These are phyloP conservation scores for Diaperis boleti DNA, from an alignment of 2,888 invertebrate genomes.

Conservation along the genomic window DNA sequence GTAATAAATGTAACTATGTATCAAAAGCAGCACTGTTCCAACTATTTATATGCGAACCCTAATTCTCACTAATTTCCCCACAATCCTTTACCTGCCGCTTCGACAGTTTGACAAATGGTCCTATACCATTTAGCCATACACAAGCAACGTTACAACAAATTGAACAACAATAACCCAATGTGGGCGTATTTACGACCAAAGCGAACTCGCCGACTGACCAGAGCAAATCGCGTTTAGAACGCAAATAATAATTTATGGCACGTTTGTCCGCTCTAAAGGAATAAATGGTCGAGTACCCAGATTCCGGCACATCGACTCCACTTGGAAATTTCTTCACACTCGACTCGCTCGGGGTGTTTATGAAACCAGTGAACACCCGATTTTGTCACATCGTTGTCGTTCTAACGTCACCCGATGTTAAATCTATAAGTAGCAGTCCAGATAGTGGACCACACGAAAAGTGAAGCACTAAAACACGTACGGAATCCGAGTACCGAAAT, in stretches of 20 bases:
- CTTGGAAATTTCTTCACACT: neutral
- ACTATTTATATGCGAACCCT: too few relatives aligned
- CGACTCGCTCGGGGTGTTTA: slow-evolving; percentile 27
- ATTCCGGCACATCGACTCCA: neutral
- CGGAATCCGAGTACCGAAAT: slow-evolving; percentile 9
- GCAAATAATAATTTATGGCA: slow-evolving; percentile 39
- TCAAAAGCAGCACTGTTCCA: too few relatives aligned
- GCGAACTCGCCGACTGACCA: slow-evolving; percentile 40
- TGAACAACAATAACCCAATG: slow-evolving; percentile 19
- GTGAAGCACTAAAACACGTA: too few relatives aligned
- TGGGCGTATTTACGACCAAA: slow-evolving; percentile 38
- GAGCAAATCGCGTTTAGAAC: slow-evolving; percentile 45
- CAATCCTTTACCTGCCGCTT: too few relatives aligned
- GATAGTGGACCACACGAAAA: slow-evolving; percentile 12
- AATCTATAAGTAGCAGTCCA: slow-evolving; percentile 55
- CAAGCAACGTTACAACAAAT: slow-evolving; percentile 12
- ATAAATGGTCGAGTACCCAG: too few relatives aligned
- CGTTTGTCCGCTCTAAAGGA: neutral
- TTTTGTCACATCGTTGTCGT: slow-evolving; percentile 56
- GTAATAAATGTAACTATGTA: too few relatives aligned
- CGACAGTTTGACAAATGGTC: too few relatives aligned
- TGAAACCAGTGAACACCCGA: slow-evolving; percentile 49
- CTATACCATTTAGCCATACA: too few relatives aligned
- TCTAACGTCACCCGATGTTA: slow-evolving; percentile 51
- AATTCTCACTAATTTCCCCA: too few relatives aligned